Percentiles rank a stretch among this genome's conserved stretches.
These are phyloP conservation scores for Drosophila kanapiae DNA, from an alignment of 1,140 invertebrate genomes.

Conservation along the genomic window DNA sequence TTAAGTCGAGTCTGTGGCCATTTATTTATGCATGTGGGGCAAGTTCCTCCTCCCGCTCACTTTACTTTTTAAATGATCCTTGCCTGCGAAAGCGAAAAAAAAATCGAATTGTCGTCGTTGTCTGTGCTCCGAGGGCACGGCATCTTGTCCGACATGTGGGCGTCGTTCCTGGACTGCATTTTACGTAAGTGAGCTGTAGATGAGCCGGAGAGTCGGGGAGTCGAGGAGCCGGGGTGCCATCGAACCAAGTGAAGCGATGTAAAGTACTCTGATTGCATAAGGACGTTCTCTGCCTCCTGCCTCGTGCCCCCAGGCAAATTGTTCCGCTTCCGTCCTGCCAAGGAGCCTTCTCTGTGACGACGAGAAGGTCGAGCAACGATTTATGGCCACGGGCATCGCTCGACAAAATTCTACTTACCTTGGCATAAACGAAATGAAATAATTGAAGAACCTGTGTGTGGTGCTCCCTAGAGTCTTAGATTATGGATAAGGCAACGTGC, in stretches of 20 bases:
- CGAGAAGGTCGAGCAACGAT: constrained; percentile 51
- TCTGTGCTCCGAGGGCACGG: constrained; percentile 15
- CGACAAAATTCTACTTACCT: constrained; percentile 46
- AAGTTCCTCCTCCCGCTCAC: constrained; percentile 29
- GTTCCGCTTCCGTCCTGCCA: constrained; percentile 29
- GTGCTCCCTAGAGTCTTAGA: constrained; percentile 28
- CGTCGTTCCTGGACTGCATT: constrained; percentile 41
- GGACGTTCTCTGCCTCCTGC: constrained; percentile 21
- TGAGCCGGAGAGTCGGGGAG: constrained; percentile 6
- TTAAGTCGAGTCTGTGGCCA: constrained; percentile 56
- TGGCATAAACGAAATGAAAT: constrained; percentile 51
- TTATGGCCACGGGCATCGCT: constrained; percentile 49
- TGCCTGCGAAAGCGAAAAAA: constrained; percentile 11
- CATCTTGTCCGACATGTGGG: constrained; percentile 41
- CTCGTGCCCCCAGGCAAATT: constrained; percentile 29
- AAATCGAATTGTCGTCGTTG: constrained; percentile 32
- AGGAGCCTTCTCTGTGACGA: constrained; percentile 9
- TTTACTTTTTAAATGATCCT: constrained; percentile 56
- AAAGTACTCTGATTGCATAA: constrained; percentile 58
- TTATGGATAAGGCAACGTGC: constrained; percentile 44
- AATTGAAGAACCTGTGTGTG: constrained; percentile 45
- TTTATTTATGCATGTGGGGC: constrained; percentile 62
- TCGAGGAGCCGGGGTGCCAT: constrained; percentile 12
- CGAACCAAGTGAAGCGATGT: constrained; percentile 38
- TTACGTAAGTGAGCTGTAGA: constrained; percentile 46